phyloP scores from a whole-genome alignment of 92 coral and sea anemone genomes.

The Nematostella vectensis region DNA sequence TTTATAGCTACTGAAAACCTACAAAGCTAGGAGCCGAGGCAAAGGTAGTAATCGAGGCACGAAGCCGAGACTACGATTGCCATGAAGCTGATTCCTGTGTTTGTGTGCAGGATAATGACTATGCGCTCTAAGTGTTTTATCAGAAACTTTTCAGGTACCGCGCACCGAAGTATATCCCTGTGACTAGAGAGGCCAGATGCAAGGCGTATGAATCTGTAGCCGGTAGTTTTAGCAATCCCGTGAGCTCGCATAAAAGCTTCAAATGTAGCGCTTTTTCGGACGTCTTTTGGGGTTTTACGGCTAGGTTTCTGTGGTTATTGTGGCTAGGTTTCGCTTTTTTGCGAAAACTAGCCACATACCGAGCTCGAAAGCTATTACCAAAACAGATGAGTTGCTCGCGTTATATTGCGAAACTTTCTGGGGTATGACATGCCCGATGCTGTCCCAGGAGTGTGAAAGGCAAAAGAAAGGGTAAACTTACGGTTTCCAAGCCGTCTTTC shows the following conservation, averaged over 20 bases:
- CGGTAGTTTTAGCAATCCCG: slow-evolving; percentile 21
- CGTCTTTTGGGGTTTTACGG: slow-evolving; percentile 11
- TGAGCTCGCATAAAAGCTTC: slow-evolving; percentile 7
- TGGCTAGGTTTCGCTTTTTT: slow-evolving; percentile 14
- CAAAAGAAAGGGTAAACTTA: slow-evolving; percentile 9
- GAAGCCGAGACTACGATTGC: background rate
- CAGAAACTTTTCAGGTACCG: slow-evolving; percentile 11
- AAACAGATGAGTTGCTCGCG: slow-evolving; percentile 3
- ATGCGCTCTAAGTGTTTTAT: slow-evolving; percentile 10
- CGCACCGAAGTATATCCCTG: slow-evolving; percentile 7
- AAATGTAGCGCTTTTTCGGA: slow-evolving; percentile 9
- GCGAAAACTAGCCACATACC: too few relatives aligned
- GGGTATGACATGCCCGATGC: background rate
- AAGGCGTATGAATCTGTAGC: slow-evolving; percentile 12
- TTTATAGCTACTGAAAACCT: background rate
- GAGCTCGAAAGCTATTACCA: slow-evolving; percentile 10
- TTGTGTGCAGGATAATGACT: slow-evolving; percentile 1
- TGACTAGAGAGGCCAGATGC: slow-evolving; percentile 7
- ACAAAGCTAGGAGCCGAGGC: background rate
- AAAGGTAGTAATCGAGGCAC: background rate
- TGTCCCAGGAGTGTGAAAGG: slow-evolving; percentile 13
- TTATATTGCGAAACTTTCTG: slow-evolving; percentile 5
- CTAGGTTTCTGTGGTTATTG: slow-evolving; percentile 5
- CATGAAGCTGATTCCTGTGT: slow-evolving; percentile 2
- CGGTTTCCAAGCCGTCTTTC: background rate